These are phyloP conservation scores for Procavia capensis DNA, from an alignment of 2,113 vertebrate genomes.

Conservation along the genomic window DNA sequence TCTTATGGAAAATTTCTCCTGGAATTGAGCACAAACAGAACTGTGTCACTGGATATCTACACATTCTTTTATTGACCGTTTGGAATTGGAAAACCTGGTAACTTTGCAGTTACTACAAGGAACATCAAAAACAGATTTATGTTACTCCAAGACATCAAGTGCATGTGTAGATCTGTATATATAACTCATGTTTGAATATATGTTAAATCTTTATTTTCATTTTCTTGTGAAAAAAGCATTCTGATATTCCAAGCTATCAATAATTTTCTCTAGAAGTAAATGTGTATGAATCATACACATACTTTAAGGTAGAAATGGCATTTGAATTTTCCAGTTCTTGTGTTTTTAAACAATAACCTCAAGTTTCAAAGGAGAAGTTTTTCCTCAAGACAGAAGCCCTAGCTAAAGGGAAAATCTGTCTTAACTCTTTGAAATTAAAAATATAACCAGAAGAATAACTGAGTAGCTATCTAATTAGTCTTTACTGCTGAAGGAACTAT, in stretches of 20 bases:
- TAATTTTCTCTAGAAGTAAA: constrained; percentile 37
- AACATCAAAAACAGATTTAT: neutral
- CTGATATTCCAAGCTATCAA: neutral
- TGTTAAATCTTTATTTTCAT: constrained; percentile 19
- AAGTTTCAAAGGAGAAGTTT: constrained; percentile 31
- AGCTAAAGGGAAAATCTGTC: constrained; percentile 11
- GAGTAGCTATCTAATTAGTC: neutral
- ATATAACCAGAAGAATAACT: constrained; percentile 36
- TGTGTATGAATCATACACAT: neutral
- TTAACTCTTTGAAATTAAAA: constrained; percentile 47
- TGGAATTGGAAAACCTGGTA: neutral
- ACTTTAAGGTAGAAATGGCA: neutral
- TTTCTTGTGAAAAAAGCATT: constrained; percentile 13
- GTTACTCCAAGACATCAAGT: neutral
- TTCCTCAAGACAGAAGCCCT: constrained; percentile 22
- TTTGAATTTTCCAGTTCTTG: constrained; percentile 30
- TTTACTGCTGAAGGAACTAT: neutral
- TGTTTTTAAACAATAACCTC: constrained; percentile 32
- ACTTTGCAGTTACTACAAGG: neutral
- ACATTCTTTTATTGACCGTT: constrained; percentile 3
- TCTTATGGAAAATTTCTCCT: neutral
- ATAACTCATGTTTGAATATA: neutral
- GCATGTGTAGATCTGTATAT: neutral
- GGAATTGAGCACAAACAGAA: neutral
- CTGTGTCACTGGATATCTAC: neutral